Evolutionary conservation across 2,888 invertebrate species (phyloP), one percentile per base, ranked within the genome.

Genomic region (Phaedon cochleariae): DNA sequence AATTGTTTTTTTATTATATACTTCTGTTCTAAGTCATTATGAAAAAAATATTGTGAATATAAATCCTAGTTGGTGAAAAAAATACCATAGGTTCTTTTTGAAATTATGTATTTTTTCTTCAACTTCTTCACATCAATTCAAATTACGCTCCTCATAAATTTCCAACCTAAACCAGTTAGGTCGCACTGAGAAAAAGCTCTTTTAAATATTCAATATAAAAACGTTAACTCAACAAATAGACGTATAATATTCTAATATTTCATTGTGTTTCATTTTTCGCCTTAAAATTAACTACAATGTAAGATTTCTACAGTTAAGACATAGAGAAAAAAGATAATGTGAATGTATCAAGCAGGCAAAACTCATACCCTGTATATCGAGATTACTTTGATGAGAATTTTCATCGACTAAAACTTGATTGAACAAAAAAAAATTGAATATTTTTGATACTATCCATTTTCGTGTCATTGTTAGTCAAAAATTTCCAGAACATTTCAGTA

Each of bases 281-380:
- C 65, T 65, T 65, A 65, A 59, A 65, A 55, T 65, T 62, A 65
- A 53, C 61, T 62, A 65, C 48, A 48, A 61, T 31, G 41, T 62
- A 62, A 54, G 48, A 62, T 37, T 60, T 60, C 64, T 59, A 65
- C 57, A 58, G 20, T 51, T 29, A 21, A 65, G 15, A 21, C 45
- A 17, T 3, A 2, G 5, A 57, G 41, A 41, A 54, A 61, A 60
- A 61, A 55, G n/a, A 49, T 29, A 52, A 55, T 51, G 64, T 34
- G 1, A 20, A 31, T 64, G 54, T 7, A 21, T 59, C n/a, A n/a
- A n/a, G n/a, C n/a, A n/a, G n/a, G n/a, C n/a, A n/a, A n/a, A n/a
- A n/a, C n/a, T n/a, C n/a, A n/a, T n/a, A n/a, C n/a, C n/a, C n/a
- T n/a, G n/a, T n/a, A n/a, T n/a, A n/a, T n/a, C n/a, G n/a, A n/a